These are phyloP conservation scores for Bruchidius siliquastri DNA, from an alignment of 2,888 invertebrate species.

Conservation along the genomic window DNA sequence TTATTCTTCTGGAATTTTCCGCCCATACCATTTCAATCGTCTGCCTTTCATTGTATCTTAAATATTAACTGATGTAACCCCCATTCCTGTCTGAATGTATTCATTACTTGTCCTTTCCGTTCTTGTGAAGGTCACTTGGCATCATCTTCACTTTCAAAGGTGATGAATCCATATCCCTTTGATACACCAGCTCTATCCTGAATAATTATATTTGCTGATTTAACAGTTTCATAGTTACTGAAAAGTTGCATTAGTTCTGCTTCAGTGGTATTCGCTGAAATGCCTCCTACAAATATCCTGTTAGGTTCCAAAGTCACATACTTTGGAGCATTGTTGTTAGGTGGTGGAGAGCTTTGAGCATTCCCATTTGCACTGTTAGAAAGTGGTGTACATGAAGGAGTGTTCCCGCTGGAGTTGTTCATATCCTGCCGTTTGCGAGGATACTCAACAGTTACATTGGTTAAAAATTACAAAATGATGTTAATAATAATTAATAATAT, in stretches of 20 bases:
- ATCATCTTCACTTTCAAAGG: constrained; percentile 84
- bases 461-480: too few species aligned
- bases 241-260: constrained; percentile 88
- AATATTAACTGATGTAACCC: too few species aligned
- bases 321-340: constrained; percentile 50
- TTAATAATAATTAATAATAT: too few species aligned
- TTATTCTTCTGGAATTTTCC: too few species aligned
- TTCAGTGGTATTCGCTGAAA: constrained; percentile 89
- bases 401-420: constrained; percentile 41
- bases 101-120: too few species aligned
- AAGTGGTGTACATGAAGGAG: constrained; percentile 45
- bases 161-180: constrained; percentile 84
- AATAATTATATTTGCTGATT: constrained; percentile 91
- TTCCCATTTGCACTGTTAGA: constrained; percentile 36
- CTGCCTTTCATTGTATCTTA: too few species aligned
- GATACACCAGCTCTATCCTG: constrained; percentile 92
- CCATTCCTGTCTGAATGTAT: too few species aligned
- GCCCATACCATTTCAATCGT: too few species aligned
- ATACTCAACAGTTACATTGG: too few species aligned
- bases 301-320: constrained; percentile 83
- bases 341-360: constrained; percentile 41
- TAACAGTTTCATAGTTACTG: constrained; percentile 83
- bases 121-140: constrained; percentile 69
- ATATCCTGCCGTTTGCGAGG: constrained; percentile 42
- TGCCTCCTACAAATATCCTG: constrained; percentile 94